Base-by-base conservation (phyloP, 2,113 vertebrate species). In the Cacatua alba region DNA sequence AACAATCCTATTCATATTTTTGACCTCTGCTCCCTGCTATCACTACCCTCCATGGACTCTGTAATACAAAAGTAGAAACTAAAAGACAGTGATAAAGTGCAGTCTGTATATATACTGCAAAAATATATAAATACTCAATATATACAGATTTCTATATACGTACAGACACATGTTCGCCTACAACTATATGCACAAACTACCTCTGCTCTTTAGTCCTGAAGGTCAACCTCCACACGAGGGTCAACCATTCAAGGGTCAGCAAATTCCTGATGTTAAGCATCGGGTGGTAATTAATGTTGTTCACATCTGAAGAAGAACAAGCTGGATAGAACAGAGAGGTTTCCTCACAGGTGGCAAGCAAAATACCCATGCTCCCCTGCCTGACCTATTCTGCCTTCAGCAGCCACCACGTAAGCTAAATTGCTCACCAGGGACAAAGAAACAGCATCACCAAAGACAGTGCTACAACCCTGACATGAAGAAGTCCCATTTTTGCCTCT, bases 1-100 rank as follows among this genome's bases (percentile, higher is more conserved):
- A 93, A 92, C 31, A 94, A 91, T 79, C 43, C 44, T 79, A 82
- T 95, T 96, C 88, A 97, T 93, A 96, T 44, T 86, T 91, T 79
- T 37, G 2, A 92, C 92, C 92, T 95, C 86, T 93, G 62, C 33
- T 92, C 86, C 31, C 57, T 82, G 48, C n/a, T 84, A 17, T 52
- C 57, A 65, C 69, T 92, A 62, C 41, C 12, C 12, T 92, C 53
- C 15, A 17, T 2, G 12, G 77, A 64, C 25, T 79, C 31, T 48
- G 29, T 13, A 33, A 31, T 11, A 46, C 17, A 79, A 37, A 95
- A 93, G 46, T 26, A 76, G 80, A 78, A 86, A 72, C 14, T 25
- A 70, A 92, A 88, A 1, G 2, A 68, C 7, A 71, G 8, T 46
- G 35, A 65, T 43, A 53, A 63, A 53, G 9, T n/a, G 41, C 28